Evolutionary conservation across 1,140 invertebrate species (phyloP).

Genomic region (Penaeus indicus): DNA sequence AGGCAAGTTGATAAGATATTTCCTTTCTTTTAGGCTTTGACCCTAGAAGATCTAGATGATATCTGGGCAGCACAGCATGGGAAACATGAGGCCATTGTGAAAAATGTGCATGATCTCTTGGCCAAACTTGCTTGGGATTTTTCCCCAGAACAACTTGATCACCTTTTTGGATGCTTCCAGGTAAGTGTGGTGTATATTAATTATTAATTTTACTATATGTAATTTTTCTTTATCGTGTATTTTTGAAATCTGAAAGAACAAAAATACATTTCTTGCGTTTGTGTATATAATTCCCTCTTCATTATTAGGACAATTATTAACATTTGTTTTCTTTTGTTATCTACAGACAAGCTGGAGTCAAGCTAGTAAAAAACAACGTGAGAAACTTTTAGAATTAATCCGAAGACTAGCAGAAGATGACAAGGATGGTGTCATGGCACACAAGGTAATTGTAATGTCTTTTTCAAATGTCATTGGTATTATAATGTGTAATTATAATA

Average conservation of each 20-base stretch:
- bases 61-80: slow-evolving; percentile 96
- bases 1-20: slow-evolving; percentile 69
- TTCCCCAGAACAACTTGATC: slow-evolving; percentile 95
- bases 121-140: slow-evolving; percentile 99
- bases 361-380: slow-evolving; percentile 95
- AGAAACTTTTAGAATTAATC: slow-evolving; percentile 95
- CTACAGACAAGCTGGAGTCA: slow-evolving; percentile 91
- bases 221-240: background rate
- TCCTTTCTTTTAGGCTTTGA: slow-evolving; percentile 79
- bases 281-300: background rate
- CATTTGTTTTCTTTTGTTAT: background rate
- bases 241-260: background rate
- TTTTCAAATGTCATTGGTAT: background rate
- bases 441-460: slow-evolving; percentile 79
- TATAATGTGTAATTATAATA: slow-evolving; percentile 23
- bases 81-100: slow-evolving; percentile 95
- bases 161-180: slow-evolving; percentile 98
- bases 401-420: slow-evolving; percentile 96
- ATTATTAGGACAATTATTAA: too few species aligned
- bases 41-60: slow-evolving; percentile 91
- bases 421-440: slow-evolving; percentile 98
- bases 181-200: slow-evolving; percentile 71
- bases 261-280: background rate
- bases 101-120: slow-evolving; percentile 96
- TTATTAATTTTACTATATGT: background rate